Evolutionary conservation across 2,888 invertebrate genomes (phyloP), one percentile per base, ranked within the genome.

Genomic region (Drosophila pegasa): DNA sequence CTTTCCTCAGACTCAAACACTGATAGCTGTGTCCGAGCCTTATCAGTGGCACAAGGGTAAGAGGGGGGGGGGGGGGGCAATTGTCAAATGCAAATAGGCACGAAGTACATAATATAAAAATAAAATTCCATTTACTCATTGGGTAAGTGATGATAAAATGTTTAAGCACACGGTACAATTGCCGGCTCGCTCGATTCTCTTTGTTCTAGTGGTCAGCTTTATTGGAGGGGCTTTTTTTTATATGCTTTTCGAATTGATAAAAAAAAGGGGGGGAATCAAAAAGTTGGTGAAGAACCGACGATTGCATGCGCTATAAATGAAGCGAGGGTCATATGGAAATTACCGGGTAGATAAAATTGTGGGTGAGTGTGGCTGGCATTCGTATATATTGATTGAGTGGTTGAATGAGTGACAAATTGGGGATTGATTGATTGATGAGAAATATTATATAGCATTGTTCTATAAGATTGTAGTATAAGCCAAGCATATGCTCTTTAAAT

Each of bases 91-190:
- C 70, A 76, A 76, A 76, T 76, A 62, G 78, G 56, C 60, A 47
- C 54, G 45, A 48, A 58, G 73, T 29, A 69, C 37, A 41, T 67
- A 54, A 62, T 78, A 57, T 64, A 65, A 37, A 75, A 61, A 64
- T 64, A 69, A 67, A 78, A 75, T 69, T 65, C 57, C 61, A 75
- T 73, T 83, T 66, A 60, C 66, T 67, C 76, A 82, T 76, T 69
- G 77, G 20, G 69, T 85, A 75, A 72, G 71, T 71, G 75, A 74
- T 52, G 65, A 75, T 86, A 83, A 82, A 86, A 82, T 76, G 71
- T 80, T 80, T 74, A 72, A 50, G 60, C 72, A 63, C 56, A 52
- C 14, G 27, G 40, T 20, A n/a, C 48, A 51, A 37, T n/a, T 20
- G 43, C 33, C 16, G 27, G n/a, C 16, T 25, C 31, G 50, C 31